Base-by-base conservation (phyloP, 2,888 invertebrate genomes). In the Amiota mariae region DNA sequence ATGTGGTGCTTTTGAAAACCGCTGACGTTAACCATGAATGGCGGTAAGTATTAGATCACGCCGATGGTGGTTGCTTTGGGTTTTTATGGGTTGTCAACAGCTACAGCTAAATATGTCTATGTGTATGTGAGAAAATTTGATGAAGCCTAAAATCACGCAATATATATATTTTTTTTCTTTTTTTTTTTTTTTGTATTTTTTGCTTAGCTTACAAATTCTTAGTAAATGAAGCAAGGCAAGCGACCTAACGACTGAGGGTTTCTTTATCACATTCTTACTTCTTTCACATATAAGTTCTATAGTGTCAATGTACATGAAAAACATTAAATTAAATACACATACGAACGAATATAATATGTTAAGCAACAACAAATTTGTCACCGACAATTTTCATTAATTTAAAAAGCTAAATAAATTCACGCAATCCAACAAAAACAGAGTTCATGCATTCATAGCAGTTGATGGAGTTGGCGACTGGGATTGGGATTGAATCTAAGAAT, bases 371-470 rank as follows among this genome's bases (percentile, higher is more conserved):
- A 72, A 77, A 78, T 82, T 84, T 84, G 80, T 82, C 85, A 82
- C 75, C 81, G 82, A 82, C 86, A 85, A 84, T 86, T 83, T 85
- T 85, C 82, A 85, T 84, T 85, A 81, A 85, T 85, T 85, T 83
- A 73, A 77, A 78, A 84, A 80, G 75, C 75, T 73, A 77, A 80
- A 85, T 77, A 80, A 77, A 85, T 82, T 80, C 54, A 51, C 59
- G 18, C 59, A 59, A 15, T 9, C 59, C 18, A 20, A 54, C 54
- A 54, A 54, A 11, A 54, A 54, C 15, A 13, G 15, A 54, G 13
- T 15, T 13, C n/a, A 54, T 15, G 15, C 54, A n/a, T 54, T 54
- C 15, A 54, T 9, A n/a, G 15, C n/a, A 54, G 6, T n/a, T 54
- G 54, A n/a, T 54, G 54, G 9, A 54, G 54, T 13, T 54, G 54